Evolutionary conservation across 1,140 invertebrate genomes (phyloP).

Genomic region (Frieseomelitta varia): DNA sequence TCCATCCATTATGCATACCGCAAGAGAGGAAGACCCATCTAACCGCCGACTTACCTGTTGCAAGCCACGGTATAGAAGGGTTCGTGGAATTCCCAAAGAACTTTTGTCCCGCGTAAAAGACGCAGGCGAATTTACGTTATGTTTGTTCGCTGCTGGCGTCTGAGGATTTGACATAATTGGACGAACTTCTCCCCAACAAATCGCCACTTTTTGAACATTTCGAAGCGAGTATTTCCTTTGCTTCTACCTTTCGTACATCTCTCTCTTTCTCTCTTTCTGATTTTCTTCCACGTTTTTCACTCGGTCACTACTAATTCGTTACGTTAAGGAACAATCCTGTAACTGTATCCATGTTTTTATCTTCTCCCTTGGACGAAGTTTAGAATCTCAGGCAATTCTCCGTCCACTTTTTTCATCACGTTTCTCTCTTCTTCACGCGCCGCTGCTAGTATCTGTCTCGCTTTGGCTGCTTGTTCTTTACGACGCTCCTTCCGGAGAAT

Average conservation of each 20-base stretch:
- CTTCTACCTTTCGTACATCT: neutral
- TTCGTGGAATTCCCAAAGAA: constrained; percentile 41
- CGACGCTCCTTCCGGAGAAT: neutral
- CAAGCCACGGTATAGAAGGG: neutral
- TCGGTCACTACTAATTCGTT: neutral
- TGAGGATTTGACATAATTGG: neutral
- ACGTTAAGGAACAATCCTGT: neutral
- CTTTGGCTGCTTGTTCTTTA: constrained; percentile 11
- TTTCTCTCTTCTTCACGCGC: constrained; percentile 1
- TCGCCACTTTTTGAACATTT: neutral
- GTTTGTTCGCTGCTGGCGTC: neutral
- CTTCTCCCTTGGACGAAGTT: neutral
- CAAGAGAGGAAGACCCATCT: constrained; percentile 29
- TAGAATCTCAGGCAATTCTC: constrained; percentile 2
- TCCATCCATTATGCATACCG: constrained; percentile 55
- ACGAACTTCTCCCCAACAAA: neutral
- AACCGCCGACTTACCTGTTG: constrained; percentile 61
- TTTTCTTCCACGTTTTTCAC: neutral
- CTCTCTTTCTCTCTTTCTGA: too few species aligned
- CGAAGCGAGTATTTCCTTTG: neutral
- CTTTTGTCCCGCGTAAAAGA: neutral
- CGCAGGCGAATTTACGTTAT: neutral
- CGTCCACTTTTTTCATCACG: neutral
- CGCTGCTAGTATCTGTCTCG: neutral
- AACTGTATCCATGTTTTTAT: neutral